Conservation (phyloP, 1,140 invertebrate species). For the Caenorhabditis inopinata region DNA sequence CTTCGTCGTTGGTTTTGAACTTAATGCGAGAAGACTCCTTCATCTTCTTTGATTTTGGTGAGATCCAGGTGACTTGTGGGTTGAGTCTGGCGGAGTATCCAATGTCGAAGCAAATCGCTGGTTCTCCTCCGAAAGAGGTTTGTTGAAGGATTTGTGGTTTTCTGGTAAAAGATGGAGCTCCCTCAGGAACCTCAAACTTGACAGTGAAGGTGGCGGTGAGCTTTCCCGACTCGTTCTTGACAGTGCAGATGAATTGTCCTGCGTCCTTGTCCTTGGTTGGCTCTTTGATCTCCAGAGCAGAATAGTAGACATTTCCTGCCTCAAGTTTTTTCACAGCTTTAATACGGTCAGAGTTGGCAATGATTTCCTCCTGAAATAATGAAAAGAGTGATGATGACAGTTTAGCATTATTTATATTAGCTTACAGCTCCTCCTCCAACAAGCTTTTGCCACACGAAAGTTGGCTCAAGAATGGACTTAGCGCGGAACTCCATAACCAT, state of each 20-base stretch:
- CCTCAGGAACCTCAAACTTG: conserved; percentile 66
- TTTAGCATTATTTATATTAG: neutral
- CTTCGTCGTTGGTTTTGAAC: conserved; percentile 58
- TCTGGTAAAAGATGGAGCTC: conserved; percentile 65
- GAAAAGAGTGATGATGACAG: neutral
- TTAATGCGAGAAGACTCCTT: conserved; percentile 66
- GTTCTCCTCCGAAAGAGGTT: conserved; percentile 64
- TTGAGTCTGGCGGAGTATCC: conserved; percentile 65
- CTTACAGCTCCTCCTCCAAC: conserved; percentile 1
- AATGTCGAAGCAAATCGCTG: conserved; percentile 66
- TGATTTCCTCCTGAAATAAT: conserved; percentile 74
- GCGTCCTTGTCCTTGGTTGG: conserved; percentile 67
- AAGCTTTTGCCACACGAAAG: conserved; percentile 81
- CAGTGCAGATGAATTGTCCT: conserved; percentile 66
- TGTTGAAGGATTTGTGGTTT: conserved; percentile 66
- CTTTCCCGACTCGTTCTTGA: conserved; percentile 66
- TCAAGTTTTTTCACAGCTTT: conserved; percentile 65
- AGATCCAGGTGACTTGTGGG: conserved; percentile 65
- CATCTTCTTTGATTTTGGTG: conserved; percentile 66
- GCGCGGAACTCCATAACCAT: conserved; percentile 97
- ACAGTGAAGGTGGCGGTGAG: conserved; percentile 66
- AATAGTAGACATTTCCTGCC: conserved; percentile 62
- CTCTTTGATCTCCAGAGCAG: conserved; percentile 65
- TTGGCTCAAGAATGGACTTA: conserved; percentile 86
- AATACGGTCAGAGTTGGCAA: conserved; percentile 81